Base-by-base conservation (phyloP, 2,888 invertebrate genomes). In the Tyria jacobaeae region DNA sequence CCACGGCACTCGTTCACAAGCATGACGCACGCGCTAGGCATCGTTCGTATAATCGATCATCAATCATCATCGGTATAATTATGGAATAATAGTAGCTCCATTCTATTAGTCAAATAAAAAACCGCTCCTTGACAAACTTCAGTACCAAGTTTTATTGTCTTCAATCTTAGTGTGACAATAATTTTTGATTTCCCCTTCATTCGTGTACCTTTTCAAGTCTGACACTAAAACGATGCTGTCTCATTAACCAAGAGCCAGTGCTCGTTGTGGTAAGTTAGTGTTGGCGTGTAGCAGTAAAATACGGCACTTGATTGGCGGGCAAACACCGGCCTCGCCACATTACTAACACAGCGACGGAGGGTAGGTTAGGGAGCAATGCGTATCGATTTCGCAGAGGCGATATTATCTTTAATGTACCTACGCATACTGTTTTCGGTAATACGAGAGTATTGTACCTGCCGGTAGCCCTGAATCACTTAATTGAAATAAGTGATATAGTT, bases 191-290 rank as follows among this genome's bases (percentile, higher is more conserved):
- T 65, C 15, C 21, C 17, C 34, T 47, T n/a, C 17, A 80, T 79
- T 83, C 75, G 65, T 77, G 86, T 83, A 79, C 78, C 86, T 70
- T 65, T 80, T 77, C 78, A 85, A 81, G 82, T 86, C 86, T 87
- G 86, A 85, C 89, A 89, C 81, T 85, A 87, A 90, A 90, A 85
- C 88, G 85, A 82, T 82, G 84, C 82, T 86, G 90, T 90, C 90
- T 89, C 90, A 90, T 92, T 92, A 91, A 84, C 80, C 66, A 80
- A 85, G 88, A 89, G 88, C 81, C 86, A 85, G 81, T 77, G 88
- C 85, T 82, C 88, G 88, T 90, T 89, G 87, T 73, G 83, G 88
- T 89, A 91, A 92, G 87, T 90, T 91, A 92, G 86, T 84, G 88
- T 73, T 85, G 84, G 80, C 81, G 75, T 79, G 81, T 68, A 76